A percentile compares a stretch with the other conserved stretches of the same genome.
These are phyloP conservation scores for Campylomormyrus numenius DNA, from an alignment of 2,113 vertebrate species.

Conservation along the genomic window DNA sequence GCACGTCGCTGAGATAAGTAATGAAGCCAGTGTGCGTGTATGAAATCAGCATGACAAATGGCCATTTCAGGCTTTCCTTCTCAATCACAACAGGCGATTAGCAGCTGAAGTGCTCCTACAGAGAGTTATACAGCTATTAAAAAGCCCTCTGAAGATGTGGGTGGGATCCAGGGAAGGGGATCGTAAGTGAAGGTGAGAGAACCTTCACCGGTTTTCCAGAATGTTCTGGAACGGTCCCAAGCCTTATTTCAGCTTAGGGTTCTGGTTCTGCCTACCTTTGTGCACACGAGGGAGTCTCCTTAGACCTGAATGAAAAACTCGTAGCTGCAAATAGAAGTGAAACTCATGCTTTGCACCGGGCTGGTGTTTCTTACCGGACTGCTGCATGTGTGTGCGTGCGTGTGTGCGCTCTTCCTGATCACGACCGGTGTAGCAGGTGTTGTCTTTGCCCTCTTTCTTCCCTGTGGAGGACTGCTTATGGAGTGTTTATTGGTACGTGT, in stretches of 20 bases:
- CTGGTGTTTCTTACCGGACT: not conserved
- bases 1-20: conserved; percentile 9
- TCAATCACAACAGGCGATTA: conserved; percentile 42
- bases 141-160: conserved; percentile 44
- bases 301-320: not conserved
- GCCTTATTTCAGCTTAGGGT: not conserved
- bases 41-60: conserved; percentile 39
- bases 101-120: conserved; percentile 37
- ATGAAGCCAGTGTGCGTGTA: conserved; percentile 33
- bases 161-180: not conserved
- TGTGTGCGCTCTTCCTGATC: not conserved
- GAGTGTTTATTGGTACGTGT: not conserved
- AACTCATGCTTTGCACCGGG: not conserved
- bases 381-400: not conserved
- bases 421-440: not conserved
- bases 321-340: not conserved
- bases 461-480: not conserved
- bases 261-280: not conserved
- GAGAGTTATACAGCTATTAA: conserved; percentile 44
- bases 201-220: not conserved
- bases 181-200: not conserved
- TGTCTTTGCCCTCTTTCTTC: no score
- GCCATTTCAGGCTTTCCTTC: conserved; percentile 30
- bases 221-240: not conserved
- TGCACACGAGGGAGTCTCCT: not conserved